Evolutionary conservation across 2,888 invertebrate genomes (phyloP).

Genomic region (Heteropelma amictum): DNA sequence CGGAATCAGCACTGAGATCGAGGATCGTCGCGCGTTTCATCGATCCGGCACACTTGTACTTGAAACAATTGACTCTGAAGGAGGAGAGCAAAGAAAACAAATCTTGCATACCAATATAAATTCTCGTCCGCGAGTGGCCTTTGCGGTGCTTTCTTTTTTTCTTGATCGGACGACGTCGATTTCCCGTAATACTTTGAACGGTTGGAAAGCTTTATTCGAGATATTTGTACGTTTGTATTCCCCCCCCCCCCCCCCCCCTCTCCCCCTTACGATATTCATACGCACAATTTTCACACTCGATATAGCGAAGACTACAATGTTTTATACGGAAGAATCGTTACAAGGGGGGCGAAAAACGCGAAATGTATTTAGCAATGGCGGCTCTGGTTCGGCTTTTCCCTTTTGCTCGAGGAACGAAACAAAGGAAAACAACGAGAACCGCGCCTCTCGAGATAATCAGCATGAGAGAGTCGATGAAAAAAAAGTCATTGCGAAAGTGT

Average conservation of each 20-base stretch:
- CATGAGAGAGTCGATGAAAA: no score
- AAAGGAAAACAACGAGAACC: no score
- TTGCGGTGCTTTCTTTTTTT: constrained; percentile 30
- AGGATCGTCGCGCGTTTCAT: neutral
- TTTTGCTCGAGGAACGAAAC: no score
- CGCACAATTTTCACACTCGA: constrained; percentile 5
- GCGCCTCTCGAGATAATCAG: no score
- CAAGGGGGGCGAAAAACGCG: neutral
- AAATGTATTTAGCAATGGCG: no score
- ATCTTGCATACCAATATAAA: constrained; percentile 17
- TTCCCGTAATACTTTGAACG: no score
- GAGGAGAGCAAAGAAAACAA: neutral
- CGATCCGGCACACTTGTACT: constrained; percentile 22
- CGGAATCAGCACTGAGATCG: no score
- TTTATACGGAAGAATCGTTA: neutral
- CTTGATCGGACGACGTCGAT: no score
- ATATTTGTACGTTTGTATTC: constrained; percentile 47
- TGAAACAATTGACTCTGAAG: neutral
- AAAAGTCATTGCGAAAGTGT: no score
- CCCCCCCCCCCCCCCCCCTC: neutral
- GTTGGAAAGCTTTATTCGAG: neutral
- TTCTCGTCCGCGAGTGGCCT: constrained; percentile 48
- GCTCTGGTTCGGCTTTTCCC: no score
- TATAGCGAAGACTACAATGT: neutral
- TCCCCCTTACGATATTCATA: neutral